Percentiles rank a stretch among this genome's conserved stretches.
These are phyloP conservation scores for Cheilosia soror DNA, from an alignment of 2,888 invertebrate species.

Conservation along the genomic window DNA sequence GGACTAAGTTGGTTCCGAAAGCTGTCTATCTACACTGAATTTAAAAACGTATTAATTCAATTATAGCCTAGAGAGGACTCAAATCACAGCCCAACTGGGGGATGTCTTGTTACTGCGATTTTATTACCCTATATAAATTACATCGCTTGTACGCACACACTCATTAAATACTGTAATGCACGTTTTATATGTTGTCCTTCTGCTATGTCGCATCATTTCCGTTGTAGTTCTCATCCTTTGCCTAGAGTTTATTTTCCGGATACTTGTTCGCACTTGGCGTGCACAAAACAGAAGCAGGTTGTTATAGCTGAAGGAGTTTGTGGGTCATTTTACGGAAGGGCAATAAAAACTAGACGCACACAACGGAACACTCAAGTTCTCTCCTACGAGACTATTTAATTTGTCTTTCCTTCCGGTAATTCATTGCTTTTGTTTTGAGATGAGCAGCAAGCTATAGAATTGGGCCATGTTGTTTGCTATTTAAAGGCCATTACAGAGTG, in stretches of 20 bases:
- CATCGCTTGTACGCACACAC: conserved; percentile 64
- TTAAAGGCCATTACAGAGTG: too few relatives aligned
- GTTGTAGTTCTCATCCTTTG: conserved; percentile 13
- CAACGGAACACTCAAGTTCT: conserved; percentile 66
- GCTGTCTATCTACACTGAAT: too few relatives aligned
- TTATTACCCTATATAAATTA: conserved; percentile 56
- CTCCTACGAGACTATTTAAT: conserved; percentile 70
- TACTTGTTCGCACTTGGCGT: conserved; percentile 62
- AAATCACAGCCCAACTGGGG: conserved; percentile 53
- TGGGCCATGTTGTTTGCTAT: too few relatives aligned
- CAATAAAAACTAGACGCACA: conserved; percentile 59
- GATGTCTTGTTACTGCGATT: conserved; percentile 62
- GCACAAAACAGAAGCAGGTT: conserved; percentile 59
- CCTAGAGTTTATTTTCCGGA: conserved; percentile 60
- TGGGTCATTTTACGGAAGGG: conserved; percentile 68
- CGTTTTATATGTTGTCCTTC: conserved; percentile 8
- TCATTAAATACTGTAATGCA: conserved; percentile 39
- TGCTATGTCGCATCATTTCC: conserved; percentile 32
- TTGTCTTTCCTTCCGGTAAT: conserved; percentile 12
- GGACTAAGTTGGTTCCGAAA: too few relatives aligned
- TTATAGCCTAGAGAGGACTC: conserved; percentile 10
- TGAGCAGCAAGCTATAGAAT: not conserved
- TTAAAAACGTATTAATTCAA: not conserved
- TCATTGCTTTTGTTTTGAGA: conserved; percentile 17
- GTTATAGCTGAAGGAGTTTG: conserved; percentile 64